Percentiles rank a stretch among this genome's conserved stretches.
phyloP scores from a whole-genome alignment of 2,797 vertebrate genomes.

The Tiaroga cobitis region DNA sequence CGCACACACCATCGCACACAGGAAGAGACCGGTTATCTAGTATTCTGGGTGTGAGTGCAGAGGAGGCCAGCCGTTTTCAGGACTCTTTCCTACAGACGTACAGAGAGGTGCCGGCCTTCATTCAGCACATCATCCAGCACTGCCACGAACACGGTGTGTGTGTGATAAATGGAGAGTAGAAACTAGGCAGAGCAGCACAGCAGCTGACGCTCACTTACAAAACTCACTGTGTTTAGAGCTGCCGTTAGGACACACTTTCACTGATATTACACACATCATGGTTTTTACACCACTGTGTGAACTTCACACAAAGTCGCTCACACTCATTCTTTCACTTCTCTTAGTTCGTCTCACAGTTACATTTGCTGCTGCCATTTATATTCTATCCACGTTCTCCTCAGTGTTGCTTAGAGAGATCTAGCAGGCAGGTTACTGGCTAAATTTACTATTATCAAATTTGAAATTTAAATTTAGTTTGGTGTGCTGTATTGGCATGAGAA shows the following conservation, averaged over 20 bases:
- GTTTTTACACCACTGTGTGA: slow-evolving; percentile 1
- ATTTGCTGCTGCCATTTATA: not conserved
- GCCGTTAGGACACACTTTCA: not conserved
- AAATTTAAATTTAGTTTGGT: not conserved
- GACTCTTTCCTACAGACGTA: slow-evolving; percentile 89
- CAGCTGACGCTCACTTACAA: slow-evolving; percentile 28
- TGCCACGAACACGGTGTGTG: slow-evolving; percentile 83
- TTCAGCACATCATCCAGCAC: slow-evolving; percentile 81
- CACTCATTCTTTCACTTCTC: not conserved
- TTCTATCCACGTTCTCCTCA: not conserved
- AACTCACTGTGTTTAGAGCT: not conserved
- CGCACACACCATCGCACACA: slow-evolving; percentile 57
- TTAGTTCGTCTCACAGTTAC: not conserved
- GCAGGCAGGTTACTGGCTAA: not conserved
- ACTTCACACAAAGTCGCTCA: slow-evolving; percentile 7
- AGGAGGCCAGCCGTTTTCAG: slow-evolving; percentile 85
- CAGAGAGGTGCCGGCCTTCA: slow-evolving; percentile 85
- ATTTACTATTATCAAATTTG: not conserved
- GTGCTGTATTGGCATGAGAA: not conserved
- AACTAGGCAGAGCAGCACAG: slow-evolving; percentile 54
- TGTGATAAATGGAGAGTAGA: slow-evolving; percentile 6
- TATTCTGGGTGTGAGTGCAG: slow-evolving; percentile 82
- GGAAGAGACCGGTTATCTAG: slow-evolving; percentile 87
- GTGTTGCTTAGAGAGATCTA: not conserved
- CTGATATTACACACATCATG: slow-evolving; percentile 5